phyloP scores from a whole-genome alignment of 2,113 vertebrate species.

The Uropsilus gracilis region DNA sequence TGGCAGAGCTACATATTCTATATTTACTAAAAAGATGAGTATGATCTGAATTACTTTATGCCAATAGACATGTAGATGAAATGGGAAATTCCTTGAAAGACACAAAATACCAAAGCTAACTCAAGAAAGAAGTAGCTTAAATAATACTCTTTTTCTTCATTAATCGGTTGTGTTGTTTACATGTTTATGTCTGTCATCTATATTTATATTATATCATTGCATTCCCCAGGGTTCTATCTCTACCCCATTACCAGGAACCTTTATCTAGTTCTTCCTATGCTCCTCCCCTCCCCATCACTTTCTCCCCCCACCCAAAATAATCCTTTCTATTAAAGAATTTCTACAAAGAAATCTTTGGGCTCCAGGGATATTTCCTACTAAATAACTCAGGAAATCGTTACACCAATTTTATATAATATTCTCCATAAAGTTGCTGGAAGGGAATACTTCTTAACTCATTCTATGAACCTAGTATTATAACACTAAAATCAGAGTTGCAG shows the following conservation, averaged over 20 bases:
- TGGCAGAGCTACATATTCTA: neutral
- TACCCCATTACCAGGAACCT: too few species aligned
- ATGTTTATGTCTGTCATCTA: too few species aligned
- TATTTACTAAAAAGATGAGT: neutral
- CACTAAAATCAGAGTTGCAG: neutral
- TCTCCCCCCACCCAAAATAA: too few species aligned
- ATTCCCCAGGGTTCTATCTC: too few species aligned
- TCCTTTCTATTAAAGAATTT: neutral
- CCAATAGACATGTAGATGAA: neutral
- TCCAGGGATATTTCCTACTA: neutral
- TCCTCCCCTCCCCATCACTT: too few species aligned
- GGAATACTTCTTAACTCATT: neutral
- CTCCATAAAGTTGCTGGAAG: neutral
- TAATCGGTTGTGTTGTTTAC: too few species aligned
- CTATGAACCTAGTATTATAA: neutral
- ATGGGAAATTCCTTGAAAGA: neutral
- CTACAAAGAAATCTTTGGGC: neutral
- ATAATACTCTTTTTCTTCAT: too few species aligned
- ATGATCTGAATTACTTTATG: conserved; percentile 1
- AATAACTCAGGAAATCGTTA: neutral
- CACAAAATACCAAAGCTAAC: neutral
- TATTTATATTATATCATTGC: too few species aligned
- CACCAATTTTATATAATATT: neutral
- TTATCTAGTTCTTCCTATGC: too few species aligned
- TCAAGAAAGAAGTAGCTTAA: conserved; percentile 22